Conservation (phyloP, 2,888 invertebrate genomes). For the Drosophila multiciliata region DNA sequence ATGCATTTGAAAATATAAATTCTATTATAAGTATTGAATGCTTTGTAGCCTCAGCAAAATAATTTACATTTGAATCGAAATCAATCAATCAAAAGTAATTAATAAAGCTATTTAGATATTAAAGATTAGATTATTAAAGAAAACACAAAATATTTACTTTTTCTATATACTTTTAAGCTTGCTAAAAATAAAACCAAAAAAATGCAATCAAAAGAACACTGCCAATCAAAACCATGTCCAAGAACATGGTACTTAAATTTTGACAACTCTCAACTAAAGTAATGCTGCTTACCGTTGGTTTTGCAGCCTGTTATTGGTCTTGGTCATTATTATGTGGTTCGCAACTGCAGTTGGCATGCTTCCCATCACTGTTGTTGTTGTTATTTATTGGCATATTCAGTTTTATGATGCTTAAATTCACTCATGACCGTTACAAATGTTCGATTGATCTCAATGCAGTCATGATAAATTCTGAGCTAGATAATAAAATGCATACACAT, state of each 20-base stretch:
- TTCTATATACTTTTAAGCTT: background rate
- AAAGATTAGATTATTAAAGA: background rate
- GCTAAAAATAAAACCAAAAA: background rate
- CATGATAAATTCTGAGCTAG: conserved; percentile 64
- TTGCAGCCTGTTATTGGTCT: conserved; percentile 1
- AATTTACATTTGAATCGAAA: background rate
- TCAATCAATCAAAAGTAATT: background rate
- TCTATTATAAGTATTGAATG: background rate
- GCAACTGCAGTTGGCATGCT: conserved; percentile 59
- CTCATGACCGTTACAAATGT: conserved; percentile 24
- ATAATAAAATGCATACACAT: conserved; percentile 10
- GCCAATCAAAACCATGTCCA: background rate
- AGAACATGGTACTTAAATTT: background rate
- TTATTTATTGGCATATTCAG: conserved; percentile 61
- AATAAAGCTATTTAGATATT: background rate
- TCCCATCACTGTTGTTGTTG: conserved; percentile 35
- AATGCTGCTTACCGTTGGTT: background rate
- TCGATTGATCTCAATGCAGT: conserved; percentile 72
- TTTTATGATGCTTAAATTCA: conserved; percentile 44
- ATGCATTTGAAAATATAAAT: background rate
- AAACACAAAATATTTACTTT: background rate
- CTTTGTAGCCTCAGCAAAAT: background rate
- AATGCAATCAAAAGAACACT: background rate
- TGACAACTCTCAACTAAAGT: background rate
- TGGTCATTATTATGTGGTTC: conserved; percentile 54